Base-by-base conservation (phyloP, 1,140 invertebrate species). In the Aleiodes sp. region DNA sequence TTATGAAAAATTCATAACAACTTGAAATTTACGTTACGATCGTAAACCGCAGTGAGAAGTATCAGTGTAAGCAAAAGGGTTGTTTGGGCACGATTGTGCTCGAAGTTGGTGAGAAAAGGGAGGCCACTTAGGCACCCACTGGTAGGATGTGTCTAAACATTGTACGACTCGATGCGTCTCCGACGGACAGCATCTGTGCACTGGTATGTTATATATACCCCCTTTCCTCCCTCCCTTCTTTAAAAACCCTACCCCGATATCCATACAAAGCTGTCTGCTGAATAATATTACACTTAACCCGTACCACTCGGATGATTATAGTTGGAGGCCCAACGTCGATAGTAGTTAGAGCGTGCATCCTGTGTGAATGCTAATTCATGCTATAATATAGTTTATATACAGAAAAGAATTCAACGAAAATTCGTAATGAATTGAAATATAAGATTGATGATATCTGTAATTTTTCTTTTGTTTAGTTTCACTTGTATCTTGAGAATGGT, bases 301-400 rank as follows among this genome's bases (percentile, higher is more conserved):
- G 74, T 79, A 83, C 79, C 76, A 79, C 76, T 80, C 78, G 76
- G 75, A 82, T 84, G 85, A 86, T 86, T 86, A 86, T 86, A 86
- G 83, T 86, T 85, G 79, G 76, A 80, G 76, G 78, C 52, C 66
- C 68, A 71, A 70, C 72, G 80, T 82, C 80, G 82, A 86, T 86
- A 86, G 83, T 81, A 86, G 84, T 86, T 86, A 83, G 84, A 86
- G 80, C 85, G 83, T 84, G 83, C 82, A 86, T 86, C 85, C 85
- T 86, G 82, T 82, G 78, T 81, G 82, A 86, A 86, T 86, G 84
- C 84, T 85, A 86, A 86, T 86, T 84, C 82, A 73, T 77, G 29
- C 43, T 37, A 28, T 33, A 16, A 33, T 33, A 33, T 61, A 31
- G 57, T 37, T 39, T 28, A 62, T 62, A 62, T 62, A 28, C 28